Percentiles rank a stretch among this genome's conserved stretches.
These are phyloP conservation scores for Cromileptes altivelis DNA, from an alignment of 2,113 vertebrate species.

Conservation along the genomic window DNA sequence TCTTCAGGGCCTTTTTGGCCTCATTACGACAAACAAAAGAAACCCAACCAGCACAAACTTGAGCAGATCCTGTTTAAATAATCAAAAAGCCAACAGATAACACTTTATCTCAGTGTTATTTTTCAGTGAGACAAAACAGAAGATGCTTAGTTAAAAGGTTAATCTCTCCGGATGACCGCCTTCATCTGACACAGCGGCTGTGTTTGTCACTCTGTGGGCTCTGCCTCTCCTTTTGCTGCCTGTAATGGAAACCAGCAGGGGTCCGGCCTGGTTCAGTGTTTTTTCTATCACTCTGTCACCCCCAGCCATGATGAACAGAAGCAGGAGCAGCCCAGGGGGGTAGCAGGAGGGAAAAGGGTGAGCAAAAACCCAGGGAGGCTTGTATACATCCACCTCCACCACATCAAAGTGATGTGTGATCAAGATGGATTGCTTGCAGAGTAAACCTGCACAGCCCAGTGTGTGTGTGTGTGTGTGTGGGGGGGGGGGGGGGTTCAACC, in stretches of 20 bases:
- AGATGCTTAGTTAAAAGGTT: constrained; percentile 54
- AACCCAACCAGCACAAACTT: neutral
- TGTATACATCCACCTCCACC: constrained; percentile 28
- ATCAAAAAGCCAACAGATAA: constrained; percentile 24
- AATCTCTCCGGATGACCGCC: constrained; percentile 43
- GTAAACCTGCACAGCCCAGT: constrained; percentile 26
- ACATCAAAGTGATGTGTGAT: constrained; percentile 52
- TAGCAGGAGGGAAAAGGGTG: constrained; percentile 9
- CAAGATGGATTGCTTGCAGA: constrained; percentile 35
- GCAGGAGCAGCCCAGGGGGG: constrained; percentile 52
- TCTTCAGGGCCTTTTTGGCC: neutral
- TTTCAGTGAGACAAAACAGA: constrained; percentile 33
- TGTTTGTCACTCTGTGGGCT: constrained; percentile 56
- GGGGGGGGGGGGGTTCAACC: neutral
- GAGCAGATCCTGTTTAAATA: neutral
- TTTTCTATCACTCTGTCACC: constrained; percentile 62
- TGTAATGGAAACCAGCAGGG: constrained; percentile 73
- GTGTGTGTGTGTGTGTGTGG: too few relatives aligned
- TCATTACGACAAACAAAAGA: neutral
- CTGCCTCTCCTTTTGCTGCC: constrained; percentile 67
- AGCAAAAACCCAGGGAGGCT: constrained; percentile 8
- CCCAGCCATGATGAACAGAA: constrained; percentile 56
- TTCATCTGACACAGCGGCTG: constrained; percentile 51
- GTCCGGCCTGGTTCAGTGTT: constrained; percentile 56
- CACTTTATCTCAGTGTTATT: constrained; percentile 15